Conservation (phyloP, 2,113 vertebrate species). For the Trogon melanurus region DNA sequence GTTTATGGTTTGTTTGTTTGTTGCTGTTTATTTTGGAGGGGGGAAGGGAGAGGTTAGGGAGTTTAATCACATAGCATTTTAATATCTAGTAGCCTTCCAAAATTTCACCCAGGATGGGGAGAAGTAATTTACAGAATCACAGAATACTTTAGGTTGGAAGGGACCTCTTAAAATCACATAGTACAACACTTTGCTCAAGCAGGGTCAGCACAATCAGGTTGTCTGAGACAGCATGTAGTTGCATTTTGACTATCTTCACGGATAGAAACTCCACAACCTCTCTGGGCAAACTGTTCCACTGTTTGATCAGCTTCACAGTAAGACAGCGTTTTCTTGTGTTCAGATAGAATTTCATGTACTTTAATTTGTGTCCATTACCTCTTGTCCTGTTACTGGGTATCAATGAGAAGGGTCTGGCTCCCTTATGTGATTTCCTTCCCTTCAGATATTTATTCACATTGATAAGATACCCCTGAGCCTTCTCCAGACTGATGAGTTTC, state of each 20-base stretch:
- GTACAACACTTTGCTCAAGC: not conserved
- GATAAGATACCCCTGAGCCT: not conserved
- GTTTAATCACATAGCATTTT: not conserved
- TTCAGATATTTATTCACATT: not conserved
- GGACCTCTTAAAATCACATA: not conserved
- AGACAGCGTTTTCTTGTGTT: not conserved
- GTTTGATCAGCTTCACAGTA: not conserved
- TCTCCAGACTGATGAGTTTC: not conserved
- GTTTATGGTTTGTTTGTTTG: not conserved
- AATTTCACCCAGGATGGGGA: not conserved
- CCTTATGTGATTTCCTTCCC: not conserved
- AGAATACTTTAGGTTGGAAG: not conserved
- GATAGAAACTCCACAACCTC: not conserved
- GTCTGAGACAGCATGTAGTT: not conserved
- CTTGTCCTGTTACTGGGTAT: not conserved
- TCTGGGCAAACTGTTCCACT: not conserved
- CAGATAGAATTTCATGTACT: not conserved
- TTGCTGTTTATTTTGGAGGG: too few species aligned
- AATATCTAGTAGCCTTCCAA: not conserved
- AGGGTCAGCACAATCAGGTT: not conserved
- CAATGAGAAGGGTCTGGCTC: not conserved
- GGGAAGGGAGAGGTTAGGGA: accelerated
- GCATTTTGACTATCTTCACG: not conserved
- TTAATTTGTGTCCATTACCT: not conserved
- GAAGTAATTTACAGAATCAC: not conserved